A percentile compares a stretch with the other conserved stretches of the same genome.
Evolutionary conservation across 2,888 invertebrate genomes (phyloP).

Genomic region (Micropterix aruncella): DNA sequence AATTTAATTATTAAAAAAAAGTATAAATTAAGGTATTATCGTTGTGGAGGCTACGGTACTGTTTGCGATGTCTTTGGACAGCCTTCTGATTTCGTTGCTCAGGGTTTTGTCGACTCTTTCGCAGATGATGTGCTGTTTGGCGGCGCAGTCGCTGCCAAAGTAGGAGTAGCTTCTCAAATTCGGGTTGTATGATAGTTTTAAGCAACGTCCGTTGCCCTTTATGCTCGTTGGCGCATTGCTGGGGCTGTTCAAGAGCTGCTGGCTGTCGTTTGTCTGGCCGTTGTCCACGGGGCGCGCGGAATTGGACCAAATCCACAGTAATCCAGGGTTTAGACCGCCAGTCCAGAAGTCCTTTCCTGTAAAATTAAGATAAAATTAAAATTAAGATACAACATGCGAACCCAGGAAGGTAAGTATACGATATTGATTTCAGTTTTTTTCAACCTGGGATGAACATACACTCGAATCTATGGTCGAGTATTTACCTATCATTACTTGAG

Average conservation of each 20-base stretch:
- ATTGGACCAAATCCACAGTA: conserved; percentile 79
- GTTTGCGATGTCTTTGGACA: conserved; percentile 20
- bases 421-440: no score
- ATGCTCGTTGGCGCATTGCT: conserved; percentile 32
- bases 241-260: conserved; percentile 11
- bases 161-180: conserved; percentile 45
- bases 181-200: conserved; percentile 51
- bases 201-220: conserved; percentile 54
- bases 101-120: conserved; percentile 46
- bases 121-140: conserved; percentile 54
- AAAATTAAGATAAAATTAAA: conserved; percentile 4
- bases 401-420: no score
- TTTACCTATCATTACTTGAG: no score
- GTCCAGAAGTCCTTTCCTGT: conserved; percentile 67
- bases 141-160: conserved; percentile 60
- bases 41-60: no score
- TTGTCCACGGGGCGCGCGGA: conserved; percentile 58
- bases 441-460: no score
- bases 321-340: conserved; percentile 71
- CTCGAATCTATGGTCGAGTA: no score
- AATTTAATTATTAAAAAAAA: no score
- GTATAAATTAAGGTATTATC: no score
- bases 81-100: conserved; percentile 46
- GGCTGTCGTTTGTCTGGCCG: conserved; percentile 19
- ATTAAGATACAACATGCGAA: no score